A percentile compares a stretch with the other conserved stretches of the same genome.
Conservation (phyloP, 1,140 invertebrate species). For the Mya arenaria region DNA sequence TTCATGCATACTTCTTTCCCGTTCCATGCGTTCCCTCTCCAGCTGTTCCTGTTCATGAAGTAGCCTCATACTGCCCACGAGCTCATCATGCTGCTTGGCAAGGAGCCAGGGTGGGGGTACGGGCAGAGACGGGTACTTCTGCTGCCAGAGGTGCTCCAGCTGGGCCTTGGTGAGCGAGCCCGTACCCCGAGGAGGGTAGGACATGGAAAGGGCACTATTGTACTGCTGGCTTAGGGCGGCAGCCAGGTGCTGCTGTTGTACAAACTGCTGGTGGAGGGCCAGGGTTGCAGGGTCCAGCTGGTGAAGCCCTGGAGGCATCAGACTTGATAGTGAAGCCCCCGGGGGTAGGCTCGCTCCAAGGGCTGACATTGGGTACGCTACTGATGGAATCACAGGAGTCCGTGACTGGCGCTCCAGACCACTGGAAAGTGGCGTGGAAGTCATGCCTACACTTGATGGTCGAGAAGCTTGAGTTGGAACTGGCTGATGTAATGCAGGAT, state of each 20-base stretch:
- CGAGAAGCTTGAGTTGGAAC: slow-evolving; percentile 58
- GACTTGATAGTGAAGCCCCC: slow-evolving; percentile 39
- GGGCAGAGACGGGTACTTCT: slow-evolving; percentile 77
- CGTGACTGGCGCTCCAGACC: slow-evolving; percentile 53
- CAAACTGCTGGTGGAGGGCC: slow-evolving; percentile 63
- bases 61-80: slow-evolving; percentile 79
- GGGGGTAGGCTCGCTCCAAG: slow-evolving; percentile 25
- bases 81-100: slow-evolving; percentile 72
- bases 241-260: slow-evolving; percentile 71
- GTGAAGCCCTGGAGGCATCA: slow-evolving; percentile 50
- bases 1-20: slow-evolving; percentile 60
- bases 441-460: slow-evolving; percentile 46
- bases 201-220: slow-evolving; percentile 53
- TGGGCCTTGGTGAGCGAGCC: slow-evolving; percentile 74
- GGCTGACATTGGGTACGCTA: slow-evolving; percentile 57
- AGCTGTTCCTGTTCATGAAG: slow-evolving; percentile 78
- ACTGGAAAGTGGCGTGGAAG: slow-evolving; percentile 58
- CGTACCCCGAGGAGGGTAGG: slow-evolving; percentile 62
- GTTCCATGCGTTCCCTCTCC: slow-evolving; percentile 79
- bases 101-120: slow-evolving; percentile 77
- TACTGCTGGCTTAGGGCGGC: slow-evolving; percentile 59
- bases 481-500: slow-evolving; percentile 64
- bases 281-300: slow-evolving; percentile 64
- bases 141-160: slow-evolving; percentile 80
- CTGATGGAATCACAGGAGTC: slow-evolving; percentile 63